Percentiles rank a stretch among this genome's conserved stretches.
These are phyloP conservation scores for Vespertilio murinus DNA, from an alignment of 2,797 vertebrate species.

Conservation along the genomic window DNA sequence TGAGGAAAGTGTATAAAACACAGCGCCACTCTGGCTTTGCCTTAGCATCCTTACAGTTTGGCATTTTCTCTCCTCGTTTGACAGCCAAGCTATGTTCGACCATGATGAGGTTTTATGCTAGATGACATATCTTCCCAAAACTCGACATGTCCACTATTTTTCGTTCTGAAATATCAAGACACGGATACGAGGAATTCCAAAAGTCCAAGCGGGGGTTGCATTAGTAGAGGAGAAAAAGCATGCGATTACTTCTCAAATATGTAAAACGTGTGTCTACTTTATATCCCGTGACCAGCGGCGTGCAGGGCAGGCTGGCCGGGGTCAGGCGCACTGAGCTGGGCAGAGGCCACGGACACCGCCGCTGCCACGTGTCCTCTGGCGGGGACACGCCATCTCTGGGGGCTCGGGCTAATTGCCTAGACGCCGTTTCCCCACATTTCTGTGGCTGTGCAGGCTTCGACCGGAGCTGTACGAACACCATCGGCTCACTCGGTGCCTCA, in stretches of 20 bases:
- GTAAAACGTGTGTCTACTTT: background rate
- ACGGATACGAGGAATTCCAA: background rate
- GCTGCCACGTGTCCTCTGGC: background rate
- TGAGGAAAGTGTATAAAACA: background rate
- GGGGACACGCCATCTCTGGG: too few species aligned
- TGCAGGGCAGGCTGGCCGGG: too few species aligned
- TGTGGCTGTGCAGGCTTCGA: background rate
- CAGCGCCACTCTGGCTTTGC: background rate
- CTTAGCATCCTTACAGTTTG: background rate
- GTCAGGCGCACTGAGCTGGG: rapidly evolving
- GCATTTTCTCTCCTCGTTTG: background rate
- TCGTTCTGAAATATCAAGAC: background rate
- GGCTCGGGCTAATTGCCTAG: background rate
- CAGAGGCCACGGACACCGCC: rapidly evolving
- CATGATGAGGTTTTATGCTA: background rate
- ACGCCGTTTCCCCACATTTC: background rate
- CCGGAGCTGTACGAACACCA: background rate
- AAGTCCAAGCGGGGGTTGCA: background rate
- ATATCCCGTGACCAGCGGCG: background rate
- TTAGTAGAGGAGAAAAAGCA: background rate
- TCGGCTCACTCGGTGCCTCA: too few species aligned
- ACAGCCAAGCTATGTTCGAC: background rate
- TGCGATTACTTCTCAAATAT: background rate
- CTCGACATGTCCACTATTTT: background rate
- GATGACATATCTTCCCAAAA: background rate